Percentiles rank a stretch among this genome's conserved stretches.
Evolutionary conservation across 2,888 invertebrate genomes (phyloP).

Genomic region (Strigamia crassipes): DNA sequence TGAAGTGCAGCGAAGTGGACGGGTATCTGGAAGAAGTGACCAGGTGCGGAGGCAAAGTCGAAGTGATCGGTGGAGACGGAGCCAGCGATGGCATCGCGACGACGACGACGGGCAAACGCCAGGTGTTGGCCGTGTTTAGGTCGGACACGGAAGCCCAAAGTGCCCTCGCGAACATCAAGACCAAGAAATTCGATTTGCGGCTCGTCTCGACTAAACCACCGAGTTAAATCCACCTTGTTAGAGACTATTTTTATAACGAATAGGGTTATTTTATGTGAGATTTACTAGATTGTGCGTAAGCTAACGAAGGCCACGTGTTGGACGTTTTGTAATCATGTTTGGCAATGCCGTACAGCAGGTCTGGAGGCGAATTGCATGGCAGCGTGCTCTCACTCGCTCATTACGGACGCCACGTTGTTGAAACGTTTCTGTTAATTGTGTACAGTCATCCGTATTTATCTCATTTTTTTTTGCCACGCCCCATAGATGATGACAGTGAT

Average conservation of each 20-base stretch:
- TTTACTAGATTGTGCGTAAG: conserved; percentile 43
- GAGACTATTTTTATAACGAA: conserved; percentile 47
- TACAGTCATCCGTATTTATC: conserved; percentile 48
- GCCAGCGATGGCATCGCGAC: conserved; percentile 50
- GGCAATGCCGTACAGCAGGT: conserved; percentile 48
- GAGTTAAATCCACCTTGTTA: conserved; percentile 47
- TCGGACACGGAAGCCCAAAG: conserved; percentile 53
- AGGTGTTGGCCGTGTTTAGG: conserved; percentile 52
- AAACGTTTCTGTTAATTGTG: conserved; percentile 46
- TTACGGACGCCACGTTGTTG: conserved; percentile 44
- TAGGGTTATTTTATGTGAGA: conserved; percentile 47
- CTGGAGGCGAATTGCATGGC: conserved; percentile 47
- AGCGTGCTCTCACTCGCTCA: conserved; percentile 34
- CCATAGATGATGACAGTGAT: conserved; percentile 42
- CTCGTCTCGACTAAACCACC: conserved; percentile 45
- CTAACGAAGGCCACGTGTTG: conserved; percentile 18
- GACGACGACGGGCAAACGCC: conserved; percentile 50
- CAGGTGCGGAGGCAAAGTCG: conserved; percentile 52
- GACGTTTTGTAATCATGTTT: conserved; percentile 47
- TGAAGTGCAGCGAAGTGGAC: conserved; percentile 52
- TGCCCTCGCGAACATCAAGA: conserved; percentile 53
- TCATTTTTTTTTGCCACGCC: conserved; percentile 44
- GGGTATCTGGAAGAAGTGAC: conserved; percentile 52
- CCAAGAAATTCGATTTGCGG: conserved; percentile 52
- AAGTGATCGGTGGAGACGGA: conserved; percentile 50